Conservation (phyloP, 2,797 vertebrate genomes). For the Odontamblyopus lacepedii region DNA sequence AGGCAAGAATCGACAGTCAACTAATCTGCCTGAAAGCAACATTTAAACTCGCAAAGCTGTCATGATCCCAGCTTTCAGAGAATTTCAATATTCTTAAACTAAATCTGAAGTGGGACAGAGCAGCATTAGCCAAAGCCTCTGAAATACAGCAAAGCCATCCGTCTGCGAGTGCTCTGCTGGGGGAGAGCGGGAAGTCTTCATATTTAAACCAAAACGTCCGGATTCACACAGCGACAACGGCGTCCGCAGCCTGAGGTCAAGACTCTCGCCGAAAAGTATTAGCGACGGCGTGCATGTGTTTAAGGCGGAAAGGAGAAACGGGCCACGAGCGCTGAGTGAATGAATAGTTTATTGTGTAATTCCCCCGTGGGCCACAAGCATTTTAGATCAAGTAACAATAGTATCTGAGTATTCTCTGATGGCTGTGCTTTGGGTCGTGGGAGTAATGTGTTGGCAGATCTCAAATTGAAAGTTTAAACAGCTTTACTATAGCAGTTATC, state of each 20-base stretch:
- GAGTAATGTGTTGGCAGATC: background rate
- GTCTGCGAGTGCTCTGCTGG: constrained; percentile 21
- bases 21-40: background rate
- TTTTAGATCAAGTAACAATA: constrained; percentile 1
- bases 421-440: background rate
- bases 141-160: too few species aligned
- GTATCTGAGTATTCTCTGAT: background rate
- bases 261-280: constrained; percentile 24
- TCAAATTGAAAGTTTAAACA: background rate
- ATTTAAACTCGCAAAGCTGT: too few species aligned
- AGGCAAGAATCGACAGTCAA: background rate
- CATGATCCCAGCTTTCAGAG: background rate
- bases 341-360: constrained; percentile 25
- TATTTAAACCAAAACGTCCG: constrained; percentile 39
- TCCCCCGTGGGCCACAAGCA: constrained; percentile 11
- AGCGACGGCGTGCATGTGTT: constrained; percentile 51
- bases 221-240: constrained; percentile 35
- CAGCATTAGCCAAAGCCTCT: background rate
- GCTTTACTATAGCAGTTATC: too few species aligned
- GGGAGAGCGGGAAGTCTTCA: constrained; percentile 31
- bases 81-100: background rate
- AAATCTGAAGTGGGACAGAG: background rate
- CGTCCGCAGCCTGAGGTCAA: constrained; percentile 27
- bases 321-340: constrained; percentile 32
- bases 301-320: constrained; percentile 35